Evolutionary conservation across 2,888 invertebrate genomes (phyloP), one percentile per base, ranked within the genome.

Genomic region (Eilema griseolum): DNA sequence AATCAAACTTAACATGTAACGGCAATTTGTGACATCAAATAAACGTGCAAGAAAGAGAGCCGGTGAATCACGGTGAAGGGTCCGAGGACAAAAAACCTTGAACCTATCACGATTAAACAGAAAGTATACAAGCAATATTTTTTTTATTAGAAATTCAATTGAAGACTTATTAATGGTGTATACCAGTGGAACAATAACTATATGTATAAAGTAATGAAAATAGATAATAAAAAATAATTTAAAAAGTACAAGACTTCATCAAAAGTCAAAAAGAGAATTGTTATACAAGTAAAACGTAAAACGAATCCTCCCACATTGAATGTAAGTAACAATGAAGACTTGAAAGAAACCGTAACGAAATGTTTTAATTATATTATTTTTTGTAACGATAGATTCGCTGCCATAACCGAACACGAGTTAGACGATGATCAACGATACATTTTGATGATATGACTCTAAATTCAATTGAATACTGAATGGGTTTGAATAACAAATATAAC

Each of bases 281-380:
- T 59, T 14, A 63, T 20, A 63, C n/a, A 11, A 62, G 8, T 10
- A n/a, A n/a, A 8, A 52, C 7, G 16, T 20, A 46, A 16, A 16
- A 37, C 57, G 12, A 14, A 12, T 65, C 24, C 33, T 37, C 61
- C 56, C 73, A 67, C 56, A n/a, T 28, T 61, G 46, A 72, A 69
- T 66, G 57, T 66, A 69, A 62, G 71, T 61, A 63, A 59, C 57
- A 56, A 65, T 59, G 57, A 41, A 72, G 76, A 78, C 82, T 81
- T 81, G 71, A 81, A 81, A 81, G 85, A 85, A 85, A 83, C 87
- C 86, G 85, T 88, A 88, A 86, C 85, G 81, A 80, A 78, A 77
- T 73, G 77, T 73, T 80, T 78, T 85, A 80, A 86, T 87, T 81
- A 85, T 37, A 77, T 84, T 83, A 84, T 79, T 79, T 80, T 84